These are phyloP conservation scores for Aleadryas rufinucha DNA, from an alignment of 2,113 vertebrate species.

Conservation along the genomic window DNA sequence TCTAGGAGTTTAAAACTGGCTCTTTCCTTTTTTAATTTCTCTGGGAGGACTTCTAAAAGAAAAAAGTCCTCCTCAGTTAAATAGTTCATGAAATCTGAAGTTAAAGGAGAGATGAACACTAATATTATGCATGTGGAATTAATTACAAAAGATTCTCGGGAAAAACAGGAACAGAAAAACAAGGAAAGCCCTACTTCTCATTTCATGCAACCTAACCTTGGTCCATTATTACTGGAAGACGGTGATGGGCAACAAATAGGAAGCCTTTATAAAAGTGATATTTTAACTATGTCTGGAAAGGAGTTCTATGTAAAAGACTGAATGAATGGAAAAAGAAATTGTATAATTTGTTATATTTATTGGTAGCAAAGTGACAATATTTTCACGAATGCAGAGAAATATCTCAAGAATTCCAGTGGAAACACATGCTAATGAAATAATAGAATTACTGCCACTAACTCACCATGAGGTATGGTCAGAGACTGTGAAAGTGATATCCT, in stretches of 20 bases:
- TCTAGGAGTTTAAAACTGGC: not conserved
- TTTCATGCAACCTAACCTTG: not conserved
- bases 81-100: not conserved
- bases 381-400: not conserved
- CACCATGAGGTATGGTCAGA: not conserved
- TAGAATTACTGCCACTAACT: not conserved
- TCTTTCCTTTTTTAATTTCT: not conserved
- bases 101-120: not conserved
- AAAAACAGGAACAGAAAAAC: not conserved
- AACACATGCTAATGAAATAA: not conserved
- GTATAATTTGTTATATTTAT: not conserved
- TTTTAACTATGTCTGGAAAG: not conserved
- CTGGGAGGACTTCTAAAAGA: not conserved
- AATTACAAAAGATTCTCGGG: not conserved
- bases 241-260: not conserved
- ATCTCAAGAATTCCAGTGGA: not conserved
- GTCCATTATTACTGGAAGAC: not conserved
- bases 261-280: not conserved
- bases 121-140: not conserved
- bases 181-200: not conserved
- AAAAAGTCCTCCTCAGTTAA: not conserved
- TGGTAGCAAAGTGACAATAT: not conserved
- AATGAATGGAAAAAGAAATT: not conserved
- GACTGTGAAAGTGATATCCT: conserved; percentile 6
- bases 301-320: not conserved